Base-by-base conservation (phyloP, 2,113 vertebrate genomes). In the Hemibagrus wyckioides region DNA sequence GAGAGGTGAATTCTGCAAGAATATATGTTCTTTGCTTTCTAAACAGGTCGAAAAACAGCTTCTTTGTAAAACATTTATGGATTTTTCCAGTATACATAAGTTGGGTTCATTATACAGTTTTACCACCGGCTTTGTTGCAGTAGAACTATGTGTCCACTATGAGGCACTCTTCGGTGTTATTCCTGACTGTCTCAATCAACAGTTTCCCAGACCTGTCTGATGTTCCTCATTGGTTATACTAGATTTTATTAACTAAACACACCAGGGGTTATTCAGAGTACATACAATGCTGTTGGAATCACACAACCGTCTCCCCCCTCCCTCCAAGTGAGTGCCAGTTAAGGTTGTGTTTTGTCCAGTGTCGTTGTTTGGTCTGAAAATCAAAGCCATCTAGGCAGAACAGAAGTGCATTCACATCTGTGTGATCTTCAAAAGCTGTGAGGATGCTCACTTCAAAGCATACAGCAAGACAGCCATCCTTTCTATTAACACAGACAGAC, bases 351-450 rank as follows among this genome's bases (percentile, higher is more conserved):
- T 80, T 88, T 48, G 50, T 54, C 69, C 21, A 17, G 54, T 30
- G 44, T 50, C 50, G 30, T 56, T 52, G 69, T 85, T 83, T 36
- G 21, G 52, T 63, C 89, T 69, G 83, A 57, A 88, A 86, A 87
- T 89, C 88, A 90, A 89, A 90, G 90, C 54, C 36, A 56, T 84
- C 82, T 67, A 54, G 50, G 71, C 67, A 65, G 83, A 87, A 85
- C 28, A 86, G 85, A 86, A 80, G 73, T 81, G 50, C 90, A 80
- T 83, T 86, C 50, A 65, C 79, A 44, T 57, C 79, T 65, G 79
- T 90, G 82, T 83, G 82, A 85, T 87, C 80, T 90, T 86, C 69
- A 80, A 61, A 90, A 85, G 75, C 44, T 44, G 39, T 6, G 6
- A 48, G 33, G 54, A 41, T 54, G 71, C 48, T 65, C 73, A 71